These are phyloP conservation scores for Drosophila suboccidentalis DNA, from an alignment of 2,888 invertebrate species.

Conservation along the genomic window DNA sequence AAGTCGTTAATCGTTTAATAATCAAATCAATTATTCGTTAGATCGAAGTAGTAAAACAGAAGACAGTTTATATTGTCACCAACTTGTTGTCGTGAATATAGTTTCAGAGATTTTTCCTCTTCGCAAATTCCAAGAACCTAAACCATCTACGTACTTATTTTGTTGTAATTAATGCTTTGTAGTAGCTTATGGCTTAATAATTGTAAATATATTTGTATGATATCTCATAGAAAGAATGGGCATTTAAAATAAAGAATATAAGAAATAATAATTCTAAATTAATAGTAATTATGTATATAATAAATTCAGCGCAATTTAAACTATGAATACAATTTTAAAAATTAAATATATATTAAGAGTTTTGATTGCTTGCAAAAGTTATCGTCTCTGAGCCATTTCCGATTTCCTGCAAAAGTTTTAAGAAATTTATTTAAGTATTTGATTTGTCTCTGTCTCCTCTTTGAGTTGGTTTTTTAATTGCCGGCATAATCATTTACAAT, in stretches of 20 bases:
- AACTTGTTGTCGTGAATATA: background rate
- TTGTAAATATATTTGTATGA: slow-evolving; percentile 14
- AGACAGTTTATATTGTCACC: too few species aligned
- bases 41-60: background rate
- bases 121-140: background rate
- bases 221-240: background rate
- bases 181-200: background rate
- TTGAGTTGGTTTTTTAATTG: background rate
- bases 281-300: background rate
- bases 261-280: background rate
- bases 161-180: slow-evolving; percentile 8
- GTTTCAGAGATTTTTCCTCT: background rate
- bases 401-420: background rate
- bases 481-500: background rate
- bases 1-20: slow-evolving; percentile 15
- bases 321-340: too few species aligned
- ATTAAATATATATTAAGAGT: too few species aligned
- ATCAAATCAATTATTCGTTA: slow-evolving; percentile 1
- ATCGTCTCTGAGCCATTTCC: background rate
- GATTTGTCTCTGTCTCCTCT: background rate
- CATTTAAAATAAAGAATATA: slow-evolving; percentile 5
- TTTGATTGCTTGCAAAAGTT: too few species aligned
- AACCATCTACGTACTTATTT: slow-evolving; percentile 2
- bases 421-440: background rate
- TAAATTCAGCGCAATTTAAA: background rate